Evolutionary conservation across 1,140 invertebrate genomes (phyloP).

Genomic region (Littorina saxatilis): DNA sequence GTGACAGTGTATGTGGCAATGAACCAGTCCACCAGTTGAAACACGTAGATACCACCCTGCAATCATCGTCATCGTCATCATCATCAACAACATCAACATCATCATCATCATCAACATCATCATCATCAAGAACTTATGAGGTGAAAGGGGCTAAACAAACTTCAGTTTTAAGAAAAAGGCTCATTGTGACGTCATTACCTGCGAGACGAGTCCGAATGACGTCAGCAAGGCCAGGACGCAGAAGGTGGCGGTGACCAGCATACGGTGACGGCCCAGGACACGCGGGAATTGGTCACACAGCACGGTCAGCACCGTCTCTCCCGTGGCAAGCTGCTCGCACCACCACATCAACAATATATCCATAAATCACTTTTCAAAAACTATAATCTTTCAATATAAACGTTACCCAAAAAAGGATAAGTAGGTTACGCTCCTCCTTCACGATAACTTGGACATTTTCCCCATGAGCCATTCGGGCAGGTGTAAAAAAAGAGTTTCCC

Average conservation of each 20-base stretch:
- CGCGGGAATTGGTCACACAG: slow-evolving; percentile 29
- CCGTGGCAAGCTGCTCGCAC: slow-evolving; percentile 1
- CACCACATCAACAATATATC: neutral
- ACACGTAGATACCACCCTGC: slow-evolving; percentile 85
- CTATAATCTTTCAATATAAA: neutral
- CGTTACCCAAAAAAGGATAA: neutral
- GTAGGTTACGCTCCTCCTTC: neutral
- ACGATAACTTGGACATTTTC: neutral
- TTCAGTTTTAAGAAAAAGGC: neutral
- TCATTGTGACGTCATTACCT: neutral
- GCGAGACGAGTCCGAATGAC: neutral
- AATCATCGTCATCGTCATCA: too few relatives aligned
- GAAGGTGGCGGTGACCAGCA: neutral
- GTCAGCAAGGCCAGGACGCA: neutral
- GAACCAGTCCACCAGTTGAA: slow-evolving; percentile 90
- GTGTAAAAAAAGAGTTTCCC: neutral
- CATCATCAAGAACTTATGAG: too few relatives aligned
- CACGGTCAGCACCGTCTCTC: neutral
- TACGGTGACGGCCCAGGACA: neutral
- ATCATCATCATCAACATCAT: neutral
- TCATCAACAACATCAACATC: slow-evolving; percentile 33
- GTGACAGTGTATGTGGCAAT: slow-evolving; percentile 89
- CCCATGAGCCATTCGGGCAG: neutral
- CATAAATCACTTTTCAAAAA: neutral
- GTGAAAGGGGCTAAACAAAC: neutral